These are phyloP conservation scores for Chymomyza amoena DNA, from an alignment of 2,888 invertebrate genomes.

Conservation along the genomic window DNA sequence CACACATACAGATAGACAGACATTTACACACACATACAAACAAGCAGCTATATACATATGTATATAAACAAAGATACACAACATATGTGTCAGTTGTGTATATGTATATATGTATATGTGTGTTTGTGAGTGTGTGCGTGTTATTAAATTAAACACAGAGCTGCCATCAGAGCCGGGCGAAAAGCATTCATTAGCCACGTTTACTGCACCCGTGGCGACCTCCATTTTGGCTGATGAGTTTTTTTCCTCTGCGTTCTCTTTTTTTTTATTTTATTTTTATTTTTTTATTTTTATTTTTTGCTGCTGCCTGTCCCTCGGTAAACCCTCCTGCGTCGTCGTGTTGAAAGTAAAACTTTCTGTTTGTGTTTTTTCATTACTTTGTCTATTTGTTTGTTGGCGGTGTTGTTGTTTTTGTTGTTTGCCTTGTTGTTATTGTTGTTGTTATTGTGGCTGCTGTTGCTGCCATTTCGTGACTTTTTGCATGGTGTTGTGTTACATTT, in stretches of 20 bases:
- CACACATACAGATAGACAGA: constrained; percentile 32
- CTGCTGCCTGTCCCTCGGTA: neutral
- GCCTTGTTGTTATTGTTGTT: constrained; percentile 59
- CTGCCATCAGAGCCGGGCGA: constrained; percentile 65
- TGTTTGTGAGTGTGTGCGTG: constrained; percentile 44
- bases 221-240: constrained; percentile 70
- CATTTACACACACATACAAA: neutral
- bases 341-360: constrained; percentile 56
- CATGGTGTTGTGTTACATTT: constrained; percentile 65
- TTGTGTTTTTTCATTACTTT: constrained; percentile 45
- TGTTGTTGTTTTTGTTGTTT: constrained; percentile 30
- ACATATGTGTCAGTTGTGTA: constrained; percentile 22
- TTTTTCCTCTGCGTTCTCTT: constrained; percentile 18
- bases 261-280: constrained; percentile 4
- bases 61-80: constrained; percentile 22
- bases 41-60: neutral
- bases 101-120: constrained; percentile 4
- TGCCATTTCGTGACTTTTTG: constrained; percentile 47
- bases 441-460: constrained; percentile 50
- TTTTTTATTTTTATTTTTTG: constrained; percentile 8
- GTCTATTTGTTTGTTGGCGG: constrained; percentile 40
- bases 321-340: constrained; percentile 11
- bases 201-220: constrained; percentile 73
- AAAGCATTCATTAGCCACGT: constrained; percentile 74
- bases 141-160: constrained; percentile 65